Conservation (phyloP, 2,888 invertebrate species). For the Volucella zonaria region DNA sequence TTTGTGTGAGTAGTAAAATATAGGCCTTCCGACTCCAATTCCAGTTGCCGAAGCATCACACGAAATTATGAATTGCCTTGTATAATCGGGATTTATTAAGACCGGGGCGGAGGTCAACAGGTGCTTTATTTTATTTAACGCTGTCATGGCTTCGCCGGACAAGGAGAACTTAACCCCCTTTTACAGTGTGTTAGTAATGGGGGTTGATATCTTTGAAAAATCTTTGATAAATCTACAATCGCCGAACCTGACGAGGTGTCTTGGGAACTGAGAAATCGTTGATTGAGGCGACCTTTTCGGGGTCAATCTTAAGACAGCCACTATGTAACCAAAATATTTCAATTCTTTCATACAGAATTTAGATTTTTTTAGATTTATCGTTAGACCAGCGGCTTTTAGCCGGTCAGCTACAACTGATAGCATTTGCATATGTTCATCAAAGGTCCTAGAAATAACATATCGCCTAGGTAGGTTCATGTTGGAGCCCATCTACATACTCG, state of each 20-base stretch:
- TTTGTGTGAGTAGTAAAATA: too few relatives aligned
- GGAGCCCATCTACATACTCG: too few relatives aligned
- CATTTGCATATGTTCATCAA: too few relatives aligned
- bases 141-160: not conserved
- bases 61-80: not conserved
- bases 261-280: conserved; percentile 1
- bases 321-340: not conserved
- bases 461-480: too few relatives aligned
- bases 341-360: too few relatives aligned
- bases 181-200: not conserved
- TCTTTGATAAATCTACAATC: conserved; percentile 5
- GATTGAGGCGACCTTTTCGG: not conserved
- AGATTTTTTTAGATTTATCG: too few relatives aligned
- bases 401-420: too few relatives aligned
- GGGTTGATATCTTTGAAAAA: not conserved
- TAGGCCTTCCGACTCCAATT: conserved; percentile 1
- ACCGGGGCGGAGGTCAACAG: not conserved
- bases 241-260: not conserved
- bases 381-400: too few relatives aligned
- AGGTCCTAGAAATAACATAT: too few relatives aligned
- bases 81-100: conserved; percentile 3
- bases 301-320: not conserved
- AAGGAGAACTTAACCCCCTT: not conserved
- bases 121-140: not conserved
- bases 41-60: not conserved